Conservation (phyloP, 2,797 vertebrate genomes). For the Numenius phaeopus region DNA sequence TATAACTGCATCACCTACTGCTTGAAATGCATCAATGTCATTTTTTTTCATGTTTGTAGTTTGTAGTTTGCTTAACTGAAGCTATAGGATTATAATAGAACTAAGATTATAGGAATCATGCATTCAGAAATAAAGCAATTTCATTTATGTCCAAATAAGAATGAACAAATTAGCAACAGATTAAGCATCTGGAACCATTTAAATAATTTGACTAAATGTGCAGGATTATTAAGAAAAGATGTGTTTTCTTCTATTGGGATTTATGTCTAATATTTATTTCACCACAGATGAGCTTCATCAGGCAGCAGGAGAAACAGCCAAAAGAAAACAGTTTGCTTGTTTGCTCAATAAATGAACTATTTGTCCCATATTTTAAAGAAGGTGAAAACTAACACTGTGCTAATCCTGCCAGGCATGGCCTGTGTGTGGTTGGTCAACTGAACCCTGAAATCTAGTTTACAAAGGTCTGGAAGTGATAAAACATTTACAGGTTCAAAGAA, state of each 20-base stretch:
- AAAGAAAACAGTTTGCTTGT: slow-evolving; percentile 20
- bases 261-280: slow-evolving; percentile 30
- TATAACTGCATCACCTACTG: not conserved
- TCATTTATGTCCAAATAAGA: slow-evolving; percentile 22
- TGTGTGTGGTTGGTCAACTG: not conserved
- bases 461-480: not conserved
- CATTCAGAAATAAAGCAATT: slow-evolving; percentile 30
- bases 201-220: slow-evolving; percentile 45
- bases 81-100: not conserved
- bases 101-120: not conserved
- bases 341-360: slow-evolving; percentile 31
- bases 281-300: slow-evolving; percentile 32
- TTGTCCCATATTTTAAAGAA: not conserved
- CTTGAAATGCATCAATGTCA: not conserved
- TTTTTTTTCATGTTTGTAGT: not conserved
- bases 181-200: slow-evolving; percentile 67
- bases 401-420: not conserved
- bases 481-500: not conserved
- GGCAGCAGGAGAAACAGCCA: not conserved
- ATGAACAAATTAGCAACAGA: slow-evolving; percentile 60
- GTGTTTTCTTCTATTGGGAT: slow-evolving; percentile 26
- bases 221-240: slow-evolving; percentile 56
- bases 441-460: not conserved
- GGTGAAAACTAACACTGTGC: not conserved
- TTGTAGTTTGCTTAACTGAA: not conserved